phyloP scores from a whole-genome alignment of 2,797 vertebrate species.

The Mycteria americana region DNA sequence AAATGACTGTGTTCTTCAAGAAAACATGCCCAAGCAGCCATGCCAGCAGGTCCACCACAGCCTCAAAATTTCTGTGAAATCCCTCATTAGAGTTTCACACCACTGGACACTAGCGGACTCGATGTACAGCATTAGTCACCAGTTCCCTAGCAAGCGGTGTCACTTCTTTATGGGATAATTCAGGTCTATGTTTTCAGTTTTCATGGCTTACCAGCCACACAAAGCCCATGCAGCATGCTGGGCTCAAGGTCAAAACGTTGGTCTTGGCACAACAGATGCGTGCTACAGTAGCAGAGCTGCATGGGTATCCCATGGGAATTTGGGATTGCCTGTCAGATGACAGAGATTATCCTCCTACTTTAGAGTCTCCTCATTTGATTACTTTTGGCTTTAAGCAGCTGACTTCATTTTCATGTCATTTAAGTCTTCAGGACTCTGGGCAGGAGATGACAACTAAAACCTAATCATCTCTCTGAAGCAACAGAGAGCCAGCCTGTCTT shows the following conservation, averaged over 20 bases:
- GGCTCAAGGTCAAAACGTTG: neutral
- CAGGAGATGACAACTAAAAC: neutral
- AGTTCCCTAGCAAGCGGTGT: neutral
- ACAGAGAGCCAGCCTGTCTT: neutral
- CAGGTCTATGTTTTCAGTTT: neutral
- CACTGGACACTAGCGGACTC: neutral
- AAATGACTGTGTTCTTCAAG: neutral
- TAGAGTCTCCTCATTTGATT: constrained; percentile 20
- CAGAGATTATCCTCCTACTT: constrained; percentile 20
- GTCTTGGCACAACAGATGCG: neutral
- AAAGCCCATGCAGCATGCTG: accelerated
- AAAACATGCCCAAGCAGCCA: neutral
- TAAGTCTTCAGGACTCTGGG: neutral
- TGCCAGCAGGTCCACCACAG: neutral
- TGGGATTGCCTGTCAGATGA: neutral
- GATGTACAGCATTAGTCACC: neutral
- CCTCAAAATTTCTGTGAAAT: neutral
- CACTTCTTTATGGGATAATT: neutral
- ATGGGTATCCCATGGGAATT: neutral
- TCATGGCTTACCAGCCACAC: neutral
- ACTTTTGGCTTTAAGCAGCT: constrained; percentile 4
- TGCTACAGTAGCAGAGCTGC: neutral
- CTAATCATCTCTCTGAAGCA: neutral
- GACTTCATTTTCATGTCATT: constrained; percentile 20
- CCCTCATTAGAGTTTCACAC: neutral